Evolutionary conservation across 2,888 invertebrate genomes (phyloP), one percentile per base, ranked within the genome.

Genomic region (Xanthia icteritia): DNA sequence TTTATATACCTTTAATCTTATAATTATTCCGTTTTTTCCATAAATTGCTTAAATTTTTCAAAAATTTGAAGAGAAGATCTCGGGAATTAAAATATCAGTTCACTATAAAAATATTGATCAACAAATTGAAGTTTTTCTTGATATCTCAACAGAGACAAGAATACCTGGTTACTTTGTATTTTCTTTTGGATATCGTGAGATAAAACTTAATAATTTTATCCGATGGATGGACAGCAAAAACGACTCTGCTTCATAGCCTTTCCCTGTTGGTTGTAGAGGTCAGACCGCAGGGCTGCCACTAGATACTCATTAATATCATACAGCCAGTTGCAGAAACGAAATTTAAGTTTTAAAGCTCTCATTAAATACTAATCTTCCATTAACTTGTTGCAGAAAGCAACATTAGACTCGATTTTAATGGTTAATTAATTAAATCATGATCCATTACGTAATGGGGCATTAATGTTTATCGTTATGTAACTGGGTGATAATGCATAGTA

Each of bases 181-280:
- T 17, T 51, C 23, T 17, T 51, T 2, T 51, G 11, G 20, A 60
- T 42, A 13, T 60, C 36, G 5, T 39, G 20, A 67, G 23, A 56
- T 56, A 66, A 61, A 20, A 61, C 20, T 48, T 42, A 3, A 56
- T 39, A 15, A 56, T 56, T 67, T 31, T 56, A 80, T 79, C 51
- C 31, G 48, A 42, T 58, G 36, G 23, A 58, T 63, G 48, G 23
- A 58, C 51, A 51, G n/a, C 23, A 77, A 54, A 42, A 64, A 64
- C 36, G n/a, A 45, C 20, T 39, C 39, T 15, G 42, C 67, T 45
- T 58, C 56, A 58, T 31, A 66, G 36, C 63, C 58, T 80, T 80
- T 77, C 60, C 83, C 45, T 79, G 66, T 82, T 36, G 48, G 1
- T 69, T 54, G 27, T 54, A 42, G 58, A 69, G 68, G 77, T 69